Evolutionary conservation across 2,113 vertebrate genomes (phyloP).

Genomic region (Falcunculus frontatus): DNA sequence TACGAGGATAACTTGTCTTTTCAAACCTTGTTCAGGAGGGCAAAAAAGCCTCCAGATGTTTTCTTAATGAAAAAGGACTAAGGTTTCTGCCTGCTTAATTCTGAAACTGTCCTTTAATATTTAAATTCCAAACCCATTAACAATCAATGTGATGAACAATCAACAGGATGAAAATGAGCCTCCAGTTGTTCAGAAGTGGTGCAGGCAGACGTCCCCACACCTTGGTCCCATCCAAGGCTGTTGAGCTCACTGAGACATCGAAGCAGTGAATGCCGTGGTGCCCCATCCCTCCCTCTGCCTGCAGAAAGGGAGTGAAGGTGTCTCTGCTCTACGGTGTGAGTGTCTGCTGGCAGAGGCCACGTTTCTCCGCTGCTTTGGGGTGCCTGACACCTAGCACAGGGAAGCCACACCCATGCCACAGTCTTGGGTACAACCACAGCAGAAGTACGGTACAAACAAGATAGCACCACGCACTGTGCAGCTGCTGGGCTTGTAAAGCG

Average conservation of each 20-base stretch:
- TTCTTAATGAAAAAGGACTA: constrained; percentile 28
- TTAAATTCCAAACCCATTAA: not conserved
- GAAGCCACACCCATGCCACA: not conserved
- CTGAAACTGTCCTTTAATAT: not conserved
- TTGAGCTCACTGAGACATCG: not conserved
- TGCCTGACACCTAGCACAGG: not conserved
- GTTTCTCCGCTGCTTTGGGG: not conserved
- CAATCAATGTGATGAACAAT: not conserved
- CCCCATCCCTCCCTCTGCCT: not conserved
- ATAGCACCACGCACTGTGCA: not conserved
- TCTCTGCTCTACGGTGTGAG: not conserved
- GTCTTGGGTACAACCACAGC: not conserved
- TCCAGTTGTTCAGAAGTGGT: not conserved
- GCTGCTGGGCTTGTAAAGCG: not conserved
- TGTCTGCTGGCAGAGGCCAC: not conserved
- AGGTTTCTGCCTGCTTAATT: not conserved
- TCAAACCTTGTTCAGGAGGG: constrained; percentile 10
- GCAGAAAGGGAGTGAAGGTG: not conserved
- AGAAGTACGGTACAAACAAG: not conserved
- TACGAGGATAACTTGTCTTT: constrained; percentile 46
- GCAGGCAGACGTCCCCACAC: not conserved
- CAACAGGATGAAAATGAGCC: not conserved
- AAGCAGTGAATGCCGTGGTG: rapidly evolving
- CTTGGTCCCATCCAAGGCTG: rapidly evolving
- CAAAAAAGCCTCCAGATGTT: constrained; percentile 17